Evolutionary conservation across 2,113 vertebrate species (phyloP).

Genomic region (Anhinga anhinga): DNA sequence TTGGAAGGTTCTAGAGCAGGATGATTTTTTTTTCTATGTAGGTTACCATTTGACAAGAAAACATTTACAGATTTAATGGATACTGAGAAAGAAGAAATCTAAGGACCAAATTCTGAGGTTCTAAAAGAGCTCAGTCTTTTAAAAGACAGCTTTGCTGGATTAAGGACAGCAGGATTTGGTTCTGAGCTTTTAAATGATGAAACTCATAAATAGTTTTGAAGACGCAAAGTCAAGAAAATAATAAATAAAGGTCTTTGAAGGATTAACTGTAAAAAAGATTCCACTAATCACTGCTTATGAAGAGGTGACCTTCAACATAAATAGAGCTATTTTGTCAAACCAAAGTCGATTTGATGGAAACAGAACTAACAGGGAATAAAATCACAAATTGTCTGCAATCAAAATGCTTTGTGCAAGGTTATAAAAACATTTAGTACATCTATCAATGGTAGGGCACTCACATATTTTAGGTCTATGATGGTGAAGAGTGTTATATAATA

Average conservation of each 20-base stretch:
- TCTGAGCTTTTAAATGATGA: slow-evolving; percentile 2
- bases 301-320: slow-evolving; percentile 57
- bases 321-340: slow-evolving; percentile 28
- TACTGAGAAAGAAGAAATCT: not conserved
- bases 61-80: not conserved
- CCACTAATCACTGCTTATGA: slow-evolving; percentile 48
- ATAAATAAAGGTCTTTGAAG: slow-evolving; percentile 48
- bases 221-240: slow-evolving; percentile 29
- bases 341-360: slow-evolving; percentile 29
- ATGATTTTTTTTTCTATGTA: not conserved
- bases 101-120: not conserved
- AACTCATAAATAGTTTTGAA: slow-evolving; percentile 35
- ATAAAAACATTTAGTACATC: slow-evolving; percentile 38
- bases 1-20: not conserved
- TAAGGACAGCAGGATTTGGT: not conserved
- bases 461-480: slow-evolving; percentile 8
- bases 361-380: slow-evolving; percentile 47
- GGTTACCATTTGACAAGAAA: not conserved
- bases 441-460: not conserved
- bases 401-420: slow-evolving; percentile 48
- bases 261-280: slow-evolving; percentile 39
- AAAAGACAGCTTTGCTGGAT: not conserved
- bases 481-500: not conserved
- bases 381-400: slow-evolving; percentile 31
- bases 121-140: not conserved